Percentiles rank a stretch among this genome's conserved stretches.
These are phyloP conservation scores for Condylura cristata DNA, from an alignment of 2,113 vertebrate species.

Conservation along the genomic window DNA sequence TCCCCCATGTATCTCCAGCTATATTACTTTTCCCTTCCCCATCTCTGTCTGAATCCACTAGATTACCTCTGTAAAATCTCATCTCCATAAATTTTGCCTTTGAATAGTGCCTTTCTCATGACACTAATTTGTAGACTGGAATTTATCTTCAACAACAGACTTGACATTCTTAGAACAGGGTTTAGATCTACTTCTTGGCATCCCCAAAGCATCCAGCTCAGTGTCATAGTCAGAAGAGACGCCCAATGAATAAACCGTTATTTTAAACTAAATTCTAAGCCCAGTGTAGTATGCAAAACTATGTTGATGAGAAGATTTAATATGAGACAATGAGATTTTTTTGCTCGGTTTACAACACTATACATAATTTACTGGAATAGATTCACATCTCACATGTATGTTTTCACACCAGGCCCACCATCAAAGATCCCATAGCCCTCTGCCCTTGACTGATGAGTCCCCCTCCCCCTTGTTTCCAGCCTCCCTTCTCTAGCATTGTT, in stretches of 20 bases:
- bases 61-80: not conserved
- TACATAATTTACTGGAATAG: too few relatives aligned
- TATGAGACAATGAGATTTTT: not conserved
- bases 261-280: not conserved
- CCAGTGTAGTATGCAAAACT: not conserved
- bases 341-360: too few relatives aligned
- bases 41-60: not conserved
- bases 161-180: not conserved
- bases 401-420: too few relatives aligned
- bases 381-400: too few relatives aligned
- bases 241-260: slow-evolving; percentile 29
- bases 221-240: not conserved
- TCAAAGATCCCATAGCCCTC: too few relatives aligned
- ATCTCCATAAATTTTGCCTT: not conserved
- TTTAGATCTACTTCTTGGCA: not conserved
- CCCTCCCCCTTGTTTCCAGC: too few relatives aligned
- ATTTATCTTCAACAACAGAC: not conserved
- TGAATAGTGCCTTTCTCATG: not conserved
- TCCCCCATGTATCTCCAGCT: not conserved
- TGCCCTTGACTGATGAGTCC: too few relatives aligned
- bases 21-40: not conserved
- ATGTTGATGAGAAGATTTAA: not conserved
- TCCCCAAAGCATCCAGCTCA: not conserved
- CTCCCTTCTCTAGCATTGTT: too few relatives aligned
- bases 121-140: slow-evolving; percentile 38